Base-by-base conservation (phyloP, 2,797 vertebrate genomes). In the Enoplosus armatus region DNA sequence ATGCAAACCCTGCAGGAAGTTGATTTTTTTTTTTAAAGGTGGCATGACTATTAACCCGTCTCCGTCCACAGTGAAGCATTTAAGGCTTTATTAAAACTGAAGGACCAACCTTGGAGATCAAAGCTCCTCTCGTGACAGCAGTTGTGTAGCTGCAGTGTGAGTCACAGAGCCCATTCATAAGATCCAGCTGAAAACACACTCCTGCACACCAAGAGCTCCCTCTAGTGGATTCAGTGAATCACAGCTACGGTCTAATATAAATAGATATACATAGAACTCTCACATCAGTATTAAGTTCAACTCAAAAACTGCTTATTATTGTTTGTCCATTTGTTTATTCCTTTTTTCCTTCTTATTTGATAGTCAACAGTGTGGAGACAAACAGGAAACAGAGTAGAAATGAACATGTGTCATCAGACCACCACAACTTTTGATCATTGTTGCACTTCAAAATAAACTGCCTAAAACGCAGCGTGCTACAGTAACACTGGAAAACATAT, bases 181-280 rank as follows among this genome's bases (percentile, higher is more conserved):
- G 41, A 48, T 9, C 3, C 14, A n/a, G 63, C 39, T 43, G 48
- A 27, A 22, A 37, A 26, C 1, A 3, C 1, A 1, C 6, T 8
- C 1, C 0, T 51, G 20, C 55, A 14, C 0, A 27, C 2, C 11
- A 50, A 18, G 35, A 1, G 79, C 83, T 15, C 87, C 48, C 68
- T 65, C 87, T 80, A 68, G 79, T 14, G 89, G 76, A 0, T 0
- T 0, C 6, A 27, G 2, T 12, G 10, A 22, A 6, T 27, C 58
- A 82, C 60, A 43, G 65, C 74, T 74, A 14, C 50, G n/a, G n/a
- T n/a, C n/a, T n/a, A 33, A 33, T 5, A 33, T 2, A 33, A 33
- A 33, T 33, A 33, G 8, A 33, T 33, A 33, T 3, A 33, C 6
- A 33, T 3, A 3, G 31, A 33, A 41, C 11, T 7, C 3, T 18